Conservation (phyloP, 2,797 vertebrate genomes). For the Stomatorhinus walkeri region DNA sequence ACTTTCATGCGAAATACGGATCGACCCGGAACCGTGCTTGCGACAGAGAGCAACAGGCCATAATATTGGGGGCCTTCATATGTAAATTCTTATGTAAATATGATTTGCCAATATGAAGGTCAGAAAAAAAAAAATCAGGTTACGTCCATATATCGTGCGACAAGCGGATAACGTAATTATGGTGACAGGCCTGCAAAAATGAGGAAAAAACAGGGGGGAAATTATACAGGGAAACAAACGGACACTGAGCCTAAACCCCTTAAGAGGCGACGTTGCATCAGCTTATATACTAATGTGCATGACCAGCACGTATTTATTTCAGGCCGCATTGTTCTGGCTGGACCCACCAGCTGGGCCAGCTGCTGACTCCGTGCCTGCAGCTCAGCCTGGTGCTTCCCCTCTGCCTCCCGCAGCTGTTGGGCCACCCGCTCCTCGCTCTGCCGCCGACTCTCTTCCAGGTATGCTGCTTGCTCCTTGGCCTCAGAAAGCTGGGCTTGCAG, state of each 20-base stretch:
- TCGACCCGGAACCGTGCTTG: background rate
- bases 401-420: conserved; percentile 60
- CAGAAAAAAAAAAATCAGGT: background rate
- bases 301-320: background rate
- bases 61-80: background rate
- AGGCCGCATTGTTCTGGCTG: background rate
- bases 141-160: background rate
- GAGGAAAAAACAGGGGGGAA: background rate
- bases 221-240: background rate
- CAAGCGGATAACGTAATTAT: background rate
- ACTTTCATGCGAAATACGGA: background rate
- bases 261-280: background rate
- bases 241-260: background rate
- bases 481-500: conserved; percentile 72
- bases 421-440: conserved; percentile 64
- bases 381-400: conserved; percentile 60
- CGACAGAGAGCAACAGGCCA: background rate
- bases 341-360: conserved; percentile 58
- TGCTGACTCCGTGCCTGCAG: conserved; percentile 62
- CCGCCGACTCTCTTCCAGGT: conserved; percentile 62
- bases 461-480: conserved; percentile 66
- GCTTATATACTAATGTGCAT: background rate
- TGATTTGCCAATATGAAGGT: background rate
- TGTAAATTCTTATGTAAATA: background rate
- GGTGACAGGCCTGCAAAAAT: background rate